Base-by-base conservation (phyloP, 1,140 invertebrate genomes). In the Charaxes varanes region DNA sequence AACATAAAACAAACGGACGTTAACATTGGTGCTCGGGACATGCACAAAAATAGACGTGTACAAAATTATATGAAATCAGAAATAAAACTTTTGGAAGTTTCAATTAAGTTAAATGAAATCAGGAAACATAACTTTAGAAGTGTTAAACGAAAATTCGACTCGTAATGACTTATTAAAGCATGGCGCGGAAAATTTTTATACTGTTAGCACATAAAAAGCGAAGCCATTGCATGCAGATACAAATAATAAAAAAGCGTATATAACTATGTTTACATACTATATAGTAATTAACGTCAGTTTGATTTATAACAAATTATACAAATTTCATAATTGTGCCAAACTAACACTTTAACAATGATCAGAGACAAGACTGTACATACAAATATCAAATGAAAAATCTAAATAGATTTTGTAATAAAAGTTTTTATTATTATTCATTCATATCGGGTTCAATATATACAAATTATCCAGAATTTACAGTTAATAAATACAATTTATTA, bases 401-500 rank as follows among this genome's bases (percentile, higher is more conserved):
- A 51, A 35, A 24, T 65, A 33, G 38, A 63, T 79, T 82, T 80
- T 79, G 72, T 83, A 83, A 72, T 80, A 83, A 83, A 83, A 77
- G 67, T 41, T 57, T 71, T 69, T 71, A 73, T 82, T 82, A 79
- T 78, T 77, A 72, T 71, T 53, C 65, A 58, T 80, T 71, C 70
- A 80, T 73, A 83, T 79, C 58, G 58, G 57, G 56, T 72, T 77
- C 79, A 64, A 76, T 83, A 83, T 83, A 83, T 83, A 83, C 79
- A 80, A 76, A 83, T 80, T 70, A 78, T 72, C 72, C 54, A 74
- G 74, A 69, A 79, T 83, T 80, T 77, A 80, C 73, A 79, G 56
- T 72, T 63, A 35, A 62, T 76, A 72, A 62, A 72, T 74, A 79
- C 62, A 73, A 48, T 68, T 64, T 50, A 62, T 63, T 60, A 42